These are phyloP conservation scores for Hermaeophaga mercurialis DNA, from an alignment of 2,888 invertebrate species.

Conservation along the genomic window DNA sequence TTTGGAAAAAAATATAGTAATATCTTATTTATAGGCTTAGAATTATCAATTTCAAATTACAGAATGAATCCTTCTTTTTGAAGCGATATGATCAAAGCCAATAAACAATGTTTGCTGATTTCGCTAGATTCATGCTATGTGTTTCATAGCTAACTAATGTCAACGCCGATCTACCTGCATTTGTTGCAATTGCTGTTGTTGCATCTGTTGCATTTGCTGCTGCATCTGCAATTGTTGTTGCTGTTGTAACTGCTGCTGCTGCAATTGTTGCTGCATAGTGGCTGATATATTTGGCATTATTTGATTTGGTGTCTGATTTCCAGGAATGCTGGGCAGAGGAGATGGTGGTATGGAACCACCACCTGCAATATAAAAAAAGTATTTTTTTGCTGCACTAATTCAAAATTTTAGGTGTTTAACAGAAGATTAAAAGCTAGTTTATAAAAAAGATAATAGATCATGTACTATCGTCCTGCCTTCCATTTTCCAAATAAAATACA, in stretches of 20 bases:
- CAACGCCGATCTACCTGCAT: constrained; percentile 66
- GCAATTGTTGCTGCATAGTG: constrained; percentile 54
- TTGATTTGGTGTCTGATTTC: constrained; percentile 56
- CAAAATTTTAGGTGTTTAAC: no score
- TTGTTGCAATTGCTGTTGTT: constrained; percentile 68
- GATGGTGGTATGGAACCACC: constrained; percentile 48
- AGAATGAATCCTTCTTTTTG: neutral
- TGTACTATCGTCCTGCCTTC: no score
- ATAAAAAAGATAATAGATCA: no score
- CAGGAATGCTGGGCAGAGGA: constrained; percentile 49
- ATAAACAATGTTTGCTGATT: no score
- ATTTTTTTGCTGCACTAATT: no score
- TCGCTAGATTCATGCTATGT: no score
- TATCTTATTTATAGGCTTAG: neutral
- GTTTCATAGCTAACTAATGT: constrained; percentile 25
- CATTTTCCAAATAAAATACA: no score
- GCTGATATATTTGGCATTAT: constrained; percentile 64
- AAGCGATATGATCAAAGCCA: neutral
- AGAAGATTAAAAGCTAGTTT: no score
- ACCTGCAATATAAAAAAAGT: constrained; percentile 30
- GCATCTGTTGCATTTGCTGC: constrained; percentile 60
- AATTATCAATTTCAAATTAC: neutral
- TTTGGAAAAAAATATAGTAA: constrained; percentile 4
- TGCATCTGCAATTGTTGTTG: constrained; percentile 58
- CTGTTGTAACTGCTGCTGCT: constrained; percentile 59